Percentiles rank a stretch among this genome's conserved stretches.
Conservation (phyloP, 2,888 invertebrate genomes). For the Stegophylla sp. region DNA sequence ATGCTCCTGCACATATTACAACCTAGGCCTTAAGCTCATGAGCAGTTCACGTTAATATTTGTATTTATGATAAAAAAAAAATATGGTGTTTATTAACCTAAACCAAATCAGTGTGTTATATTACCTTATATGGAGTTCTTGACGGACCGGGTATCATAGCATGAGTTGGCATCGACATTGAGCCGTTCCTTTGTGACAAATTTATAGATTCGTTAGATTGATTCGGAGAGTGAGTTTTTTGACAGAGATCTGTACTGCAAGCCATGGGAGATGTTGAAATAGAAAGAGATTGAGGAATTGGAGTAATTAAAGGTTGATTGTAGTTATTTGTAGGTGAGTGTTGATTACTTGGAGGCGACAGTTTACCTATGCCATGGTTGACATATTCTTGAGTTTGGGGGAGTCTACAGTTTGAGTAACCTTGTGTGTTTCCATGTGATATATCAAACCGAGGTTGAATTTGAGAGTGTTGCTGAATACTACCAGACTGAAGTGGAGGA, state of each 20-base stretch:
- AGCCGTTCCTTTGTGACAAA: conserved; percentile 48
- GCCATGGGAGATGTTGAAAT: conserved; percentile 40
- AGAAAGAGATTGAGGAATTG: conserved; percentile 45
- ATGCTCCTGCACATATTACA: conserved; percentile 68
- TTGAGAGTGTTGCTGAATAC: conserved; percentile 49
- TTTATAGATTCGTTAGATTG: conserved; percentile 40
- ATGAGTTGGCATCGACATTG: conserved; percentile 39
- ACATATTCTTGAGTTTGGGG: conserved; percentile 47
- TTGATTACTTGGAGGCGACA: conserved; percentile 43
- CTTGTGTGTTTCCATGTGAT: conserved; percentile 40
- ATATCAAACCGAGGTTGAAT: conserved; percentile 55
- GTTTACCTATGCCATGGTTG: conserved; percentile 44
- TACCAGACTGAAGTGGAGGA: no score
- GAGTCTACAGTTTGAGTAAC: conserved; percentile 45
- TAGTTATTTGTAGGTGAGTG: conserved; percentile 54
- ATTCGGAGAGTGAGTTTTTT: conserved; percentile 49
- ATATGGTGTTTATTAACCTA: conserved; percentile 21
- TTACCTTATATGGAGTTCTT: conserved; percentile 61
- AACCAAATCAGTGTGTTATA: conserved; percentile 54
- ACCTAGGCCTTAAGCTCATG: conserved; percentile 62
- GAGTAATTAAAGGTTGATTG: conserved; percentile 49
- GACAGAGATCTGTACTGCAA: conserved; percentile 49
- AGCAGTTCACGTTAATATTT: conserved; percentile 61
- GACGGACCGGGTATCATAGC: conserved; percentile 54
- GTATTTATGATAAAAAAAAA: conserved; percentile 28